Conservation (phyloP, 30 jellyfish, hydroid and myxozoan species). For the Aurelia sp. region DNA sequence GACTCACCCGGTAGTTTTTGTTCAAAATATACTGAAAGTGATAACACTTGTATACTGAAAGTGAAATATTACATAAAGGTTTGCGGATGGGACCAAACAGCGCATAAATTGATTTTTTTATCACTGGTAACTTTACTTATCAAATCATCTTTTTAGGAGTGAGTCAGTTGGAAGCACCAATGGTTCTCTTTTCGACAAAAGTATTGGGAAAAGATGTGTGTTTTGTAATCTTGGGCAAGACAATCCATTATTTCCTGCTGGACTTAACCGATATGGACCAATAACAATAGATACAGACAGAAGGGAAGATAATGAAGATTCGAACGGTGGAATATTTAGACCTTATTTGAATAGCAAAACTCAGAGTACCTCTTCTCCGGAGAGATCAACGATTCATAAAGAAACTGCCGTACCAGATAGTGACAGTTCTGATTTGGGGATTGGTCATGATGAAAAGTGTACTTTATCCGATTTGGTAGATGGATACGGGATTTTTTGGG, state of each 20-base stretch:
- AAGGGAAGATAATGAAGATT: conserved; percentile 28
- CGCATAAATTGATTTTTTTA: not conserved
- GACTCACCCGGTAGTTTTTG: too few relatives aligned
- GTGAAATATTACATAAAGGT: too few relatives aligned
- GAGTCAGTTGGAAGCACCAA: conserved; percentile 43
- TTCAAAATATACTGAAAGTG: not conserved
- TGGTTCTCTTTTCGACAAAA: conserved; percentile 3
- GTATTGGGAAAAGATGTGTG: conserved; percentile 67
- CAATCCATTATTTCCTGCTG: conserved; percentile 61
- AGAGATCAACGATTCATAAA: conserved; percentile 34
- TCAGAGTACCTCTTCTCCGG: conserved; percentile 7
- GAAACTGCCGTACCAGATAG: conserved; percentile 32
- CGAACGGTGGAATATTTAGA: conserved; percentile 81
- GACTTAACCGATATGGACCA: conserved; percentile 84
- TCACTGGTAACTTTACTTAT: not conserved
- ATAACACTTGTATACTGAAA: too few relatives aligned
- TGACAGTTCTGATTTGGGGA: conserved; percentile 38
- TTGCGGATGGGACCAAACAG: too few relatives aligned
- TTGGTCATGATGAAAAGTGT: conserved; percentile 64
- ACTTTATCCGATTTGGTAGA: conserved; percentile 61
- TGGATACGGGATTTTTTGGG: conserved; percentile 82
- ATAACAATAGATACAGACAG: conserved; percentile 32
- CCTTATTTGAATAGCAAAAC: conserved; percentile 69
- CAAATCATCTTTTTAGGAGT: conserved; percentile 21
- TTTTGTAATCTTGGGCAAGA: conserved; percentile 81